phyloP scores from a whole-genome alignment of 2,888 invertebrate genomes.

The Acanthoscelides obtectus region DNA sequence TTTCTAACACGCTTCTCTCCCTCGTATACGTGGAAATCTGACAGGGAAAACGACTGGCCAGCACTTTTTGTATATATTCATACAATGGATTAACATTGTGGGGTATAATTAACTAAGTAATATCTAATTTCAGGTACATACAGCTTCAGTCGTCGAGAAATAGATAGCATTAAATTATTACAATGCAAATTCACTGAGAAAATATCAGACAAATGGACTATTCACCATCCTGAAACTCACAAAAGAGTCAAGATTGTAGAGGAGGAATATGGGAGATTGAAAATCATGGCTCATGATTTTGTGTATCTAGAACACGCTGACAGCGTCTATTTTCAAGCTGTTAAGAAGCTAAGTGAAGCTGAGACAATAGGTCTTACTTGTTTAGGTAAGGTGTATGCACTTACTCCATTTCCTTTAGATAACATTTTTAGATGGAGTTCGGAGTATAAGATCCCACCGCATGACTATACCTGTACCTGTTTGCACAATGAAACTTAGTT shows the following conservation, averaged over 20 bases:
- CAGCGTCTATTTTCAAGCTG: constrained; percentile 24
- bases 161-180: constrained; percentile 17
- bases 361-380: constrained; percentile 25
- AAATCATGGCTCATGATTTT: constrained; percentile 20
- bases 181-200: constrained; percentile 14
- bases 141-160: constrained; percentile 26
- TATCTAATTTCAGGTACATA: constrained; percentile 17
- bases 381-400: constrained; percentile 12
- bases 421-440: no score
- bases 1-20: no score
- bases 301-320: constrained; percentile 25
- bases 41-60: no score
- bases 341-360: constrained; percentile 18
- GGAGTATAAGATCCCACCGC: no score
- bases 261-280: constrained; percentile 25
- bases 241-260: constrained; percentile 21
- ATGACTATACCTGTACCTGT: no score
- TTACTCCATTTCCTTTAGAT: no score
- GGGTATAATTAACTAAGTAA: no score
- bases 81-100: no score
- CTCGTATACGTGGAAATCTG: no score
- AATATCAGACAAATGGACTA: neutral
- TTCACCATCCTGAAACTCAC: neutral
- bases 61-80: no score
- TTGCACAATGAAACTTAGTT: no score